Conservation (phyloP, 2,113 vertebrate genomes). For the Pavo muticus region DNA sequence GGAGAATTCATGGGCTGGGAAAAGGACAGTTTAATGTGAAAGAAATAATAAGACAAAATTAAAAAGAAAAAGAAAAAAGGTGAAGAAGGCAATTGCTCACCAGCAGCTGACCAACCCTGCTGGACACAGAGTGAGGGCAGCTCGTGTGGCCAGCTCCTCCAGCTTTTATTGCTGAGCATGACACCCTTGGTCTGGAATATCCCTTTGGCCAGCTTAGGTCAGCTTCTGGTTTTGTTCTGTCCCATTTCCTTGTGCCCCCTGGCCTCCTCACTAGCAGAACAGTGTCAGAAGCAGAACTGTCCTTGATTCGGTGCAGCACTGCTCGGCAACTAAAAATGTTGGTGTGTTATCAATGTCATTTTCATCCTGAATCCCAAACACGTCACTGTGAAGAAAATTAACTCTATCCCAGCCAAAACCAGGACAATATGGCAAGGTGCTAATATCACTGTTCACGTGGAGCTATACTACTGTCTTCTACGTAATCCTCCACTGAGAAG, state of each 20-base stretch:
- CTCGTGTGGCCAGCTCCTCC: not conserved
- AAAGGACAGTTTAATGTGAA: not conserved
- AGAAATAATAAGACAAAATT: not conserved
- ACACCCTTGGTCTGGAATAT: not conserved
- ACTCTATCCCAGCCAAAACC: not conserved
- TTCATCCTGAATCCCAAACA: not conserved
- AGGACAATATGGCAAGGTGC: not conserved
- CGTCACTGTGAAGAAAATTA: not conserved
- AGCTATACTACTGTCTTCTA: not conserved
- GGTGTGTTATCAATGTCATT: not conserved
- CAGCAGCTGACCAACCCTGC: not conserved
- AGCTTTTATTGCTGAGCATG: not conserved
- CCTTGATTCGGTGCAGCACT: not conserved
- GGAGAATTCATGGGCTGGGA: not conserved
- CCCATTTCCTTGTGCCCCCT: not conserved
- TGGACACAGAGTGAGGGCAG: not conserved
- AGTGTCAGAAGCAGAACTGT: not conserved
- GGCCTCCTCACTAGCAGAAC: not conserved
- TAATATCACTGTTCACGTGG: not conserved
- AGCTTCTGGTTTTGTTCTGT: not conserved
- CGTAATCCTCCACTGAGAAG: rapidly evolving
- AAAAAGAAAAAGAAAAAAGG: not conserved
- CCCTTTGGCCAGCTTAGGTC: not conserved
- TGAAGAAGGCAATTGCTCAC: not conserved
- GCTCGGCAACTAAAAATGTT: not conserved